A percentile compares a stretch with the other conserved stretches of the same genome.
phyloP scores from a whole-genome alignment of 1,140 invertebrate genomes.

The Cherax quadricarinatus region DNA sequence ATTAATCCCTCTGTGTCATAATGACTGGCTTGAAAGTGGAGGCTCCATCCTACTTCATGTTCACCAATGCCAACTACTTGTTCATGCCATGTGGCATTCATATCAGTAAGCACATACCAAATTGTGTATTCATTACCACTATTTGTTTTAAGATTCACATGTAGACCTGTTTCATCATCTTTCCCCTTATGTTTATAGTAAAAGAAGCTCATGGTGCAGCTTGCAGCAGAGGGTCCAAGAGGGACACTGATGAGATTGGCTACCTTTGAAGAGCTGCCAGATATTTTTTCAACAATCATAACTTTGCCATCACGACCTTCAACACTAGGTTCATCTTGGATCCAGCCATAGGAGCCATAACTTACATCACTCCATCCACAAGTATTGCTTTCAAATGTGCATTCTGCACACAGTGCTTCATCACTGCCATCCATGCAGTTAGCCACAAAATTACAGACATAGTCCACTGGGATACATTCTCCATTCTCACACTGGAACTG shows the following conservation, averaged over 20 bases:
- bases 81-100: conserved; percentile 34
- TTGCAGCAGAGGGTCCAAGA: conserved; percentile 32
- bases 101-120: conserved; percentile 44
- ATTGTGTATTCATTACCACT: conserved; percentile 8
- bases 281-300: conserved; percentile 52
- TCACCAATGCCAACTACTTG: conserved; percentile 41
- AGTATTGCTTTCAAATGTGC: conserved; percentile 43
- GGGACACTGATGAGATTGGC: conserved; percentile 37
- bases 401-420: conserved; percentile 54
- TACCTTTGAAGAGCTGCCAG: conserved; percentile 26
- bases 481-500: conserved; percentile 50
- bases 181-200: conserved; percentile 46
- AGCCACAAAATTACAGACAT: conserved; percentile 58
- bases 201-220: conserved; percentile 46
- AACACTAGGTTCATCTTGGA: conserved; percentile 4
- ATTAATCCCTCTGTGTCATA: conserved; percentile 50
- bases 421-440: conserved; percentile 46
- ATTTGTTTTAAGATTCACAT: conserved; percentile 4
- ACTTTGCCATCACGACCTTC: conserved; percentile 12
- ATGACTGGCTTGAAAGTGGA: conserved; percentile 38
- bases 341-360: conserved; percentile 44
- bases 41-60: conserved; percentile 47
- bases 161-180: conserved; percentile 21
- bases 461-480: conserved; percentile 42
- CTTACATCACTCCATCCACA: conserved; percentile 61